phyloP scores from a whole-genome alignment of 2,113 vertebrate species.

The Hippocampus guttulatus region DNA sequence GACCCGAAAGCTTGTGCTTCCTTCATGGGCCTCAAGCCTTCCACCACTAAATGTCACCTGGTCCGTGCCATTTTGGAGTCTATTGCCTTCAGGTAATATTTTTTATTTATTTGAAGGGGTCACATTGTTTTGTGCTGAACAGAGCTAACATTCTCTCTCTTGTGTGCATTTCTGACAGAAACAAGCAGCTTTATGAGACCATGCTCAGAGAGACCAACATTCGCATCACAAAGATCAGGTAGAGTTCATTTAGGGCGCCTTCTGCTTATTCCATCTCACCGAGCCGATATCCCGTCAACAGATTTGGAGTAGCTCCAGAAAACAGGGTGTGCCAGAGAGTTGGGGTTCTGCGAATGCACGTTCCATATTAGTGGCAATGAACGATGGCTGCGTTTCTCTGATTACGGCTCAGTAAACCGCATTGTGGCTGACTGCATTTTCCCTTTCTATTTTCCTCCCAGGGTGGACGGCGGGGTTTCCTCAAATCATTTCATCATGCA shows the following conservation, averaged over 20 bases:
- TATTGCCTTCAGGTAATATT: conserved; percentile 84
- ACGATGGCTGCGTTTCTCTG: conserved; percentile 35
- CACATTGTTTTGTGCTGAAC: background rate
- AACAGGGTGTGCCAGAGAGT: conserved; percentile 8
- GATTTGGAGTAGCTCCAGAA: conserved; percentile 21
- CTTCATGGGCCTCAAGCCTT: conserved; percentile 88
- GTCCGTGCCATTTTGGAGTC: conserved; percentile 93
- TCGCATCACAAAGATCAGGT: conserved; percentile 84
- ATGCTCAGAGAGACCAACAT: conserved; percentile 81
- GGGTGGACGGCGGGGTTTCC: conserved; percentile 91
- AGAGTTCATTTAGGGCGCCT: background rate
- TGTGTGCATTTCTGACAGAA: conserved; percentile 65
- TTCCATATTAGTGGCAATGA: conserved; percentile 29
- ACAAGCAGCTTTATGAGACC: conserved; percentile 87
- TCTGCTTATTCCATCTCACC: conserved; percentile 4
- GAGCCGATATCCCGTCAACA: conserved; percentile 12
- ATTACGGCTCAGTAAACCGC: conserved; percentile 25
- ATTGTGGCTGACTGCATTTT: conserved; percentile 14
- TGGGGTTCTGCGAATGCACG: conserved; percentile 21
- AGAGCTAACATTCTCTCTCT: background rate
- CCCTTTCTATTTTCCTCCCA: conserved; percentile 42
- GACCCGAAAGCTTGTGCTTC: conserved; percentile 87
- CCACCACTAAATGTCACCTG: conserved; percentile 85
- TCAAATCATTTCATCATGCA: conserved; percentile 92
- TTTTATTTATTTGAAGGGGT: too few relatives aligned